These are phyloP conservation scores for Nansenia antarctica DNA, from an alignment of 2,113 vertebrate species.

Conservation along the genomic window DNA sequence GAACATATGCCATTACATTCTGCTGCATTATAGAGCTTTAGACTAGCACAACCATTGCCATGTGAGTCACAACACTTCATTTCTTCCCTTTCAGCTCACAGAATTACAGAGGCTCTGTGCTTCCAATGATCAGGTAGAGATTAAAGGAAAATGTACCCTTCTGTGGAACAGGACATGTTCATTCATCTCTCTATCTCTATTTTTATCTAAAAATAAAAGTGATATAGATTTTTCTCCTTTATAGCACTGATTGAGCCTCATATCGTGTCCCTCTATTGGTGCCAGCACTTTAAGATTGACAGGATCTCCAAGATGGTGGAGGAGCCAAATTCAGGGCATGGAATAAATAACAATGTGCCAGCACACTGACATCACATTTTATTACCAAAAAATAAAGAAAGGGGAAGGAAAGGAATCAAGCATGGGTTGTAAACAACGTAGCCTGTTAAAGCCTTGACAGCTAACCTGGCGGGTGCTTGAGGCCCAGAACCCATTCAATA, in stretches of 20 bases:
- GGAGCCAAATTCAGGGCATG: conserved; percentile 28
- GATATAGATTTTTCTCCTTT: conserved; percentile 49
- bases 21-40: neutral
- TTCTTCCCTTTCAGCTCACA: neutral
- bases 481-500: conserved; percentile 59
- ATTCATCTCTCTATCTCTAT: conserved; percentile 50
- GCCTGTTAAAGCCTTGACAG: conserved; percentile 70
- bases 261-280: conserved; percentile 32
- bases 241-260: conserved; percentile 40
- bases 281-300: conserved; percentile 47
- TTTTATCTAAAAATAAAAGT: conserved; percentile 44
- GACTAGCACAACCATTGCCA: neutral
- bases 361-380: conserved; percentile 51
- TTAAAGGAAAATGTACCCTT: conserved; percentile 45
- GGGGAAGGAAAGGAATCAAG: conserved; percentile 36
- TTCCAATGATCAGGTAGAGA: conserved; percentile 20
- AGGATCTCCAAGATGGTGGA: conserved; percentile 41
- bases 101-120: conserved; percentile 16
- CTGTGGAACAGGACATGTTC: conserved; percentile 44
- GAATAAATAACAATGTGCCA: conserved; percentile 47
- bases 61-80: neutral
- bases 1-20: neutral
- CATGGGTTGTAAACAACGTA: conserved; percentile 60
- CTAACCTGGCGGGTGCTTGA: conserved; percentile 55
- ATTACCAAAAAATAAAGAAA: conserved; percentile 33